Base-by-base conservation (phyloP, 2,888 invertebrate genomes). In the Pheosia tremula region DNA sequence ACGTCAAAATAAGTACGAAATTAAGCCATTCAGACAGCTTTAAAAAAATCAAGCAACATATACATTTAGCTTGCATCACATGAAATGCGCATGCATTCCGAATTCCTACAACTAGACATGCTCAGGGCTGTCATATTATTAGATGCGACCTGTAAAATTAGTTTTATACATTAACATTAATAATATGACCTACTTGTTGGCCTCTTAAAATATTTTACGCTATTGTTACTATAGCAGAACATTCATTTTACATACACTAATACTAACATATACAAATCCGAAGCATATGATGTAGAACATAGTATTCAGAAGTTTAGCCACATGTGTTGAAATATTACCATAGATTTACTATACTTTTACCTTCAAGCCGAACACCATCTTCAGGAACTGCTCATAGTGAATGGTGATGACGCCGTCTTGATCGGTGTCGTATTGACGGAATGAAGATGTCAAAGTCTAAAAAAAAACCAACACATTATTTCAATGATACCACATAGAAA, bases 361-460 rank as follows among this genome's bases (percentile, higher is more conserved):
- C 94, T 97, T 97, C 58, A 97, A 88, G 79, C 96, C 96, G 83
- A 97, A 97, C 41, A 99, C 98, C 96, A 99, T 97, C 78, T 96
- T 96, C 63, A 99, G 94, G 89, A 99, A 99, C 86, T 99, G 98
- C 90, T 99, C 99, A 82, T 99, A 99, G 78, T 98, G 97, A 80
- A 99, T 98, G 60, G 97, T 97, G 72, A 99, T 98, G 61, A 98
- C 96, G n/a, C 99, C 99, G 90, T 98, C 98, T 93, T 97, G 96
- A 84, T 99, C 98, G 0, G 97, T 97, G 86, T 99, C 99, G 80
- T 96, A 96, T 72, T 97, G 96, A 62, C 97, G 95, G 88, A 99
- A 99, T 57, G 98, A 95, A 60, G 97, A 94, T 37, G 99, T 99
- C 70, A 99, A 88, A 0, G 97, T 98, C 98, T 99, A 94, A 58